Conservation (phyloP, 2,797 vertebrate species). For the Sphenopsis melanotis region DNA sequence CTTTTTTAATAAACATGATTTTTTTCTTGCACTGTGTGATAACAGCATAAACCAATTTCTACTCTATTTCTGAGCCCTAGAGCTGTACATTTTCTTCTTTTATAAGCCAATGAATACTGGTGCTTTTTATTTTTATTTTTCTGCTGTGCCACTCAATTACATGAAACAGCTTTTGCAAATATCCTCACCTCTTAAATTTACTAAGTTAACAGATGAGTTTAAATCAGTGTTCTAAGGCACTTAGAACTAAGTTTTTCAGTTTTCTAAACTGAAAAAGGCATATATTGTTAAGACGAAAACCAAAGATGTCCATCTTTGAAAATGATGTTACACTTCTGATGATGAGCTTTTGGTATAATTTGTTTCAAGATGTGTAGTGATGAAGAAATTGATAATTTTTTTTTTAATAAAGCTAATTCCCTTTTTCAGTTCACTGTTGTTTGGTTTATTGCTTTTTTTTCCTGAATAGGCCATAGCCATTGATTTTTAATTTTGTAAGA, state of each 20-base stretch:
- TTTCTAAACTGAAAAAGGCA: no score
- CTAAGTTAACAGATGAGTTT: neutral
- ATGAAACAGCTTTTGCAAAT: neutral
- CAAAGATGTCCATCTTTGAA: neutral
- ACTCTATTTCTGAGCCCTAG: neutral
- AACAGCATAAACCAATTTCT: neutral
- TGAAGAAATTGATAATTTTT: neutral
- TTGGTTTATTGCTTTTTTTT: neutral
- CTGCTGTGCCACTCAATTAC: neutral
- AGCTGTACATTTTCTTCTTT: neutral
- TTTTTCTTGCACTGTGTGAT: neutral
- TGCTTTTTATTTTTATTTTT: neutral
- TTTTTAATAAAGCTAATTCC: neutral
- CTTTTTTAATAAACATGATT: neutral
- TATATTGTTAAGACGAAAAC: neutral
- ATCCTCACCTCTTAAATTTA: neutral
- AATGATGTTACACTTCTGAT: neutral
- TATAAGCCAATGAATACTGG: neutral
- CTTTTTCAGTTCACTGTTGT: neutral
- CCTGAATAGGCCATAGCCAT: neutral
- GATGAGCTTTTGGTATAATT: neutral
- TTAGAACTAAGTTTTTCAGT: no score
- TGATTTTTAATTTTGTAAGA: neutral
- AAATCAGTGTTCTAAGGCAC: neutral
- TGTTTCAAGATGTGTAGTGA: neutral